Percentiles rank a stretch among this genome's conserved stretches.
Conservation (phyloP, 1,140 invertebrate species). For the Bombus waltoni region DNA sequence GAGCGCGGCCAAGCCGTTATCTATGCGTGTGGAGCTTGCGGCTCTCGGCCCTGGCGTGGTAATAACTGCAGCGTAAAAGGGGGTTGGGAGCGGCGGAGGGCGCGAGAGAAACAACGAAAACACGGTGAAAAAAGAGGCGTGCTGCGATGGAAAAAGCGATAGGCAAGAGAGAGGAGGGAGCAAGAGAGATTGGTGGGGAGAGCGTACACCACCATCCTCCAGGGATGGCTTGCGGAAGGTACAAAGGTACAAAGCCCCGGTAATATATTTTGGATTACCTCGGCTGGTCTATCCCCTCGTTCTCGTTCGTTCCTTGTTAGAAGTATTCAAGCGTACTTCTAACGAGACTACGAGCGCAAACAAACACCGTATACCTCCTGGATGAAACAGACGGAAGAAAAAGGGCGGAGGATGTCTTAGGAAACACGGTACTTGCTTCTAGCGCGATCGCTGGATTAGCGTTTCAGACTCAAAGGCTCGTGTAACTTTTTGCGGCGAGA, state of each 20-base stretch:
- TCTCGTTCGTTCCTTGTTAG: conserved; percentile 73
- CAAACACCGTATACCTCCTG: conserved; percentile 45
- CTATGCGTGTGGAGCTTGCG: conserved; percentile 74
- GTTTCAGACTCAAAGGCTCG: neutral
- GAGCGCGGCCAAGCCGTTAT: conserved; percentile 68
- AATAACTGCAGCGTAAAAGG: conserved; percentile 69
- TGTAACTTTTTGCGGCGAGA: neutral
- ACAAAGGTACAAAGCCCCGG: conserved; percentile 78
- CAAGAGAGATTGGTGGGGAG: neutral
- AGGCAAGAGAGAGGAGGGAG: neutral
- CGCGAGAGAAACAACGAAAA: neutral
- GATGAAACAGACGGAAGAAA: conserved; percentile 52
- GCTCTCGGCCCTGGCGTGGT: conserved; percentile 70
- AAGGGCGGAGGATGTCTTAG: conserved; percentile 17
- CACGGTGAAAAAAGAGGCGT: neutral
- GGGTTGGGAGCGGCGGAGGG: neutral
- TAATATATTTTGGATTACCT: conserved; percentile 81
- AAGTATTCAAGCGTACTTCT: conserved; percentile 74
- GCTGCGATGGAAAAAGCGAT: neutral
- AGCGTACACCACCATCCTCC: conserved; percentile 49
- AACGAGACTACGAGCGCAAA: conserved; percentile 71
- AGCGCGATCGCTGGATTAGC: conserved; percentile 19
- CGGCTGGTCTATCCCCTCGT: conserved; percentile 53
- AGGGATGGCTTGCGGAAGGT: conserved; percentile 58
- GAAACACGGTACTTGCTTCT: neutral